Evolutionary conservation across 2,797 vertebrate genomes (phyloP).

Genomic region (Euthynnus affinis): DNA sequence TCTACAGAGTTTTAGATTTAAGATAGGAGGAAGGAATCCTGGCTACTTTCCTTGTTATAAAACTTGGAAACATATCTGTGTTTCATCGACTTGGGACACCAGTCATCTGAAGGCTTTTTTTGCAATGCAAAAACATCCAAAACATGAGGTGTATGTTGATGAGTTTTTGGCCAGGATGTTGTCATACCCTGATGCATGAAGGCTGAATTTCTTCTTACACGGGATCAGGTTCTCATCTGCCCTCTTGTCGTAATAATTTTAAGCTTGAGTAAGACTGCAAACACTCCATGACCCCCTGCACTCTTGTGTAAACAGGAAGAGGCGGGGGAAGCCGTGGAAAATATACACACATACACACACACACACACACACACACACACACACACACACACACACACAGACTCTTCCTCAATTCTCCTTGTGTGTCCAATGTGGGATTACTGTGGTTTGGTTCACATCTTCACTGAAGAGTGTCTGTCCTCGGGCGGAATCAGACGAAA

Average conservation of each 20-base stretch:
- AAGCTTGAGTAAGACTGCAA: conserved; percentile 8
- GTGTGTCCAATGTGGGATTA: conserved; percentile 31
- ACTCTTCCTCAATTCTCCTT: neutral
- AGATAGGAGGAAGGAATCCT: neutral
- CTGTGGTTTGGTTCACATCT: conserved; percentile 29
- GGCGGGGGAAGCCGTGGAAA: neutral
- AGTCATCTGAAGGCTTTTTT: neutral
- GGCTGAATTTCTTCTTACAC: neutral
- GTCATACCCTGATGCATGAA: neutral
- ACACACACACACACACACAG: neutral
- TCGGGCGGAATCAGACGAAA: conserved; percentile 24
- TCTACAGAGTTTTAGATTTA: neutral
- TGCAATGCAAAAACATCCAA: neutral
- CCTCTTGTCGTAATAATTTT: conserved; percentile 9
- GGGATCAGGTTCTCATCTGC: conserved; percentile 24
- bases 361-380: neutral
- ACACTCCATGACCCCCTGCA: conserved; percentile 15
- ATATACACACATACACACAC: neutral
- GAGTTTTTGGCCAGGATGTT: neutral
- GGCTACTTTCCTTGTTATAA: neutral
- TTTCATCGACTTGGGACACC: neutral
- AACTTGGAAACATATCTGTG: conserved; percentile 1
- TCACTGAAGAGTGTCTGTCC: conserved; percentile 40
- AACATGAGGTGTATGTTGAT: conserved; percentile 25
- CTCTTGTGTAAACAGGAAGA: neutral